These are phyloP conservation scores for Xiphophorus couchianus DNA, from an alignment of 2,113 vertebrate genomes.

Conservation along the genomic window DNA sequence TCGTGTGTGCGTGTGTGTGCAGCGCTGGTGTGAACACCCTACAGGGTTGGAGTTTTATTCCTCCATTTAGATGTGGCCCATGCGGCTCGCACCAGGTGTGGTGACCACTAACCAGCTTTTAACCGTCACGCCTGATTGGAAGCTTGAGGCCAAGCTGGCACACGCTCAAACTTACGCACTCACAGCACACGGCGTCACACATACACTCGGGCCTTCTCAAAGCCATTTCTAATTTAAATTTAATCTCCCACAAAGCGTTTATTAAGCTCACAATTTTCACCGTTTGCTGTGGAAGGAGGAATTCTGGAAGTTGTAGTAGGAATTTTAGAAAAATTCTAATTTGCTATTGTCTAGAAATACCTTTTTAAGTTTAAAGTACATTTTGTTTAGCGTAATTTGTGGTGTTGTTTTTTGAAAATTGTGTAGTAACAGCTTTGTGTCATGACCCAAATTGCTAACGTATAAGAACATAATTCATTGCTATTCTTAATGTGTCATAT, in stretches of 20 bases:
- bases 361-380: background rate
- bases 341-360: conserved; percentile 7
- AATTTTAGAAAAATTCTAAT: conserved; percentile 16
- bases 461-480: too few relatives aligned
- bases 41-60: conserved; percentile 58
- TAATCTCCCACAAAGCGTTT: conserved; percentile 41
- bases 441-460: too few relatives aligned
- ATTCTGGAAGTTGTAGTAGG: conserved; percentile 63
- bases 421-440: background rate
- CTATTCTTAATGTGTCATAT: too few relatives aligned
- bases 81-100: conserved; percentile 64
- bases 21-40: conserved; percentile 56
- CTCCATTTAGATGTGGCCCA: conserved; percentile 47
- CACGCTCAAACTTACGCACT: conserved; percentile 17
- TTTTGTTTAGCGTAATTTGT: background rate
- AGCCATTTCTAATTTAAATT: conserved; percentile 55
- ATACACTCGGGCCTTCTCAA: conserved; percentile 11
- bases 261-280: conserved; percentile 22
- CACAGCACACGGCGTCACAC: conserved; percentile 3
- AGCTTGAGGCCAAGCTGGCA: conserved; percentile 51
- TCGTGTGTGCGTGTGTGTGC: conserved; percentile 30
- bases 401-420: background rate
- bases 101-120: conserved; percentile 65
- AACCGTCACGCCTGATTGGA: conserved; percentile 62
- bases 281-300: conserved; percentile 20